phyloP scores from a whole-genome alignment of 2,888 invertebrate species.

The Yponomeuta cagnagella region DNA sequence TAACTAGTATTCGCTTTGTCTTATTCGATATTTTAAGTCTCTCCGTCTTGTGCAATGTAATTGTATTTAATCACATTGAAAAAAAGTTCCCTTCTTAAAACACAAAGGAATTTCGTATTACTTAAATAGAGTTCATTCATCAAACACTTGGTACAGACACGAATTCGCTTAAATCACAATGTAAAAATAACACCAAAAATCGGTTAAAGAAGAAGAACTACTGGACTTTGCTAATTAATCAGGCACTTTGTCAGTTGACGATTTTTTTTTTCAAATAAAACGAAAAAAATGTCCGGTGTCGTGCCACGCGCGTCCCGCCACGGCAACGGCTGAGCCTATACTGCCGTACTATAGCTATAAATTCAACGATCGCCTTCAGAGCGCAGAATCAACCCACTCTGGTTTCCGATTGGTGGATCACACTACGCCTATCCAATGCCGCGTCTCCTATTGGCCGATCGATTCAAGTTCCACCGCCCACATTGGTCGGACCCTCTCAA shows the following conservation, averaged over 20 bases:
- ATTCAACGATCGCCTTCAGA: conserved; percentile 67
- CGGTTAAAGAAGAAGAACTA: conserved; percentile 21
- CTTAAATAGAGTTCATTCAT: too few relatives aligned
- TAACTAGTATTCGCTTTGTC: not conserved
- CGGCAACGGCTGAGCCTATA: conserved; percentile 66
- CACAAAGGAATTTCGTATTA: not conserved
- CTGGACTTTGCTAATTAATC: conserved; percentile 33
- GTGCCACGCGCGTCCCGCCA: conserved; percentile 43
- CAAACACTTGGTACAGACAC: not conserved
- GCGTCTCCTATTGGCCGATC: conserved; percentile 40
- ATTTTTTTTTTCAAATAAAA: conserved; percentile 35
- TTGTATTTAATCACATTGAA: not conserved
- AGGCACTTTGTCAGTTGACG: conserved; percentile 60
- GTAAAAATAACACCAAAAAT: conserved; percentile 19
- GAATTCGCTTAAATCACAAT: conserved; percentile 1
- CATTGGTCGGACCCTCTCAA: conserved; percentile 61
- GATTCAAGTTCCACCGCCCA: conserved; percentile 62
- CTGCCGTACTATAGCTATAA: conserved; percentile 71
- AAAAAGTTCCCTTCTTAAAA: not conserved
- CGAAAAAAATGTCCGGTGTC: conserved; percentile 36
- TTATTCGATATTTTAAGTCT: conserved; percentile 3
- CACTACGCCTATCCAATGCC: conserved; percentile 59
- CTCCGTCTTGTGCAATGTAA: not conserved
- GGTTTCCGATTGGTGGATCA: conserved; percentile 44
- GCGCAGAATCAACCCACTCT: conserved; percentile 62